These are phyloP conservation scores for Sigmodon hispidus DNA, from an alignment of 2,113 vertebrate genomes.

Conservation along the genomic window DNA sequence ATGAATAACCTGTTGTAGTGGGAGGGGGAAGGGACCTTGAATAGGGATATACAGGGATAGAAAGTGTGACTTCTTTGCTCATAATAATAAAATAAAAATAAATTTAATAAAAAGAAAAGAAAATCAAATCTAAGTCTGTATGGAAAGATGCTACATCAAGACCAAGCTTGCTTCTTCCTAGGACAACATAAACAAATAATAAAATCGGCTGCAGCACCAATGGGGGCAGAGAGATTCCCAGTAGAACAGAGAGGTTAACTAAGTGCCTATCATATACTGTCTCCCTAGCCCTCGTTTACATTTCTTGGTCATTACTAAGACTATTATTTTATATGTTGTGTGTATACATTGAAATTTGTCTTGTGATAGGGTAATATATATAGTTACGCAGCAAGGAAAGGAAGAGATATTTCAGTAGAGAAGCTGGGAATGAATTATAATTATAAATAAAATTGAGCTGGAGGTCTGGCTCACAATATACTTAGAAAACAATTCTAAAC, in stretches of 20 bases:
- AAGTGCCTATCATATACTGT: not conserved
- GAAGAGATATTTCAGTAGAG: not conserved
- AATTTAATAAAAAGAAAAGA: no score
- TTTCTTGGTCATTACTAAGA: not conserved
- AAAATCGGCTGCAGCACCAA: not conserved
- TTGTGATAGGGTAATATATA: not conserved
- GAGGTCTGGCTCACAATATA: not conserved
- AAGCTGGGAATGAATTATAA: not conserved
- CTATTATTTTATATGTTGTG: not conserved
- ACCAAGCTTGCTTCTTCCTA: not conserved
- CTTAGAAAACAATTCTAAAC: not conserved
- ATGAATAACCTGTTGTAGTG: no score
- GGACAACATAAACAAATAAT: not conserved
- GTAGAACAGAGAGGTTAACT: not conserved
- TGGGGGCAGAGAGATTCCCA: not conserved
- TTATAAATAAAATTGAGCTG: not conserved
- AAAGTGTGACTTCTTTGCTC: no score
- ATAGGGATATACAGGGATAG: no score
- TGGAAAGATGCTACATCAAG: not conserved
- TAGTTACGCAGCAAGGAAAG: not conserved
- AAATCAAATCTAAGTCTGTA: not conserved
- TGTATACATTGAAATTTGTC: not conserved
- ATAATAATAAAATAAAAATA: no score
- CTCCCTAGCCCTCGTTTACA: not conserved
- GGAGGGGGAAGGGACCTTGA: no score